Conservation (phyloP, 2,113 vertebrate genomes). For the Candoia aspera region DNA sequence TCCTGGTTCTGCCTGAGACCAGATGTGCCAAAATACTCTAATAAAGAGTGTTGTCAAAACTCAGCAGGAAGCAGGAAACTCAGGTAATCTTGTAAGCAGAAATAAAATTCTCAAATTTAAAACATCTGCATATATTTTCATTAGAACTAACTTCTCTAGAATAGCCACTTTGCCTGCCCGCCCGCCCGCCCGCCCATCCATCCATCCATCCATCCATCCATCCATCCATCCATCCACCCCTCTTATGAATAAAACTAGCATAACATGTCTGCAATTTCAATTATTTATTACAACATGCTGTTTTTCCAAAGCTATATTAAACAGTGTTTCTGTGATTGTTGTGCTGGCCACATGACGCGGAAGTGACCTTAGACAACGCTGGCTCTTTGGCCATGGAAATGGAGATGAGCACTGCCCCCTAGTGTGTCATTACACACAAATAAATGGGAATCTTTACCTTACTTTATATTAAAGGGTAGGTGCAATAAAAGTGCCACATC, state of each 20-base stretch:
- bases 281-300: neutral
- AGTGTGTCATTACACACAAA: too few species aligned
- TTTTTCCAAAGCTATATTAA: neutral
- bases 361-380: too few species aligned
- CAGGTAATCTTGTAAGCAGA: constrained; percentile 19
- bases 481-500: neutral
- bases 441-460: too few species aligned
- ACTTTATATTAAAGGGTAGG: neutral
- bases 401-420: too few species aligned
- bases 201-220: neutral
- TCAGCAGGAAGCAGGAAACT: constrained; percentile 23
- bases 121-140: constrained; percentile 3
- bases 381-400: too few species aligned
- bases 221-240: neutral
- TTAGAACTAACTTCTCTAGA: neutral
- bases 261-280: neutral
- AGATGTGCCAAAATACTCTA: constrained; percentile 63
- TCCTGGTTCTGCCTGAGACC: constrained; percentile 34
- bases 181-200: too few species aligned
- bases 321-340: too few species aligned
- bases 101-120: constrained; percentile 9
- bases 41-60: constrained; percentile 47
- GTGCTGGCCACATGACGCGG: too few species aligned
- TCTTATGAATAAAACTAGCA: neutral
- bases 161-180: neutral